Evolutionary conservation across 2,113 vertebrate species (phyloP), one percentile per base, ranked within the genome.

Genomic region (Nothocercus nigrocapillus): DNA sequence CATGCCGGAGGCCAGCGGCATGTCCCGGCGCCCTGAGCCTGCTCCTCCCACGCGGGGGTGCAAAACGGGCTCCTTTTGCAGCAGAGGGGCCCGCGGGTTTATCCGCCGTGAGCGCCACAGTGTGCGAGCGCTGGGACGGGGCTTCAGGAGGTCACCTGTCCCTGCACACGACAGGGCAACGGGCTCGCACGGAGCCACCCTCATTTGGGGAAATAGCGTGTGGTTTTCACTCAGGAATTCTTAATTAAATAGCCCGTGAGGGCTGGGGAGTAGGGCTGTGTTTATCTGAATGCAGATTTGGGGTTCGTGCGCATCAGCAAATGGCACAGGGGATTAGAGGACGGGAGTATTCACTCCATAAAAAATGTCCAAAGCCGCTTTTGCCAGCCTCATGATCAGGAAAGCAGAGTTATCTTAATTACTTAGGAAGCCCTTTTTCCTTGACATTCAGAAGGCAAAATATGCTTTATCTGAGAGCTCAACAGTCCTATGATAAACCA

Each of bases 221-320:
- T 0, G 7, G 73, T 89, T 94, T 97, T 80, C 77, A 84, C 63
- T 88, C 7, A 47, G 89, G 95, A 95, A 90, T 68, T 95, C 76
- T 79, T 97, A 63, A 89, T 94, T 92, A 93, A 95, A 85, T 85
- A 58, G 53, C 32, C 36, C 68, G 45, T 2, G 25, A 73, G 74
- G 82, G 81, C 51, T 95, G 64, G 61, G 28, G 74, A 92, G 62
- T 40, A 70, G 44, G 63, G 45, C 62, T 94, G 59, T 80, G 75
- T 94, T 96, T 94, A 86, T 85, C 86, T 88, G 72, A 77, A 94
- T 1, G 8, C 62, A 92, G 85, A 72, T 95, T 86, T 56, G 91
- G 62, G 93, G 94, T 91, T 72, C 21, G 67, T 82, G 80, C 61
- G 38, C 2, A 25, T 82, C 63, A 56, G 40, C 32, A 64, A 94